These are phyloP conservation scores for Parus major DNA, from an alignment of 2,113 vertebrate species.

Conservation along the genomic window DNA sequence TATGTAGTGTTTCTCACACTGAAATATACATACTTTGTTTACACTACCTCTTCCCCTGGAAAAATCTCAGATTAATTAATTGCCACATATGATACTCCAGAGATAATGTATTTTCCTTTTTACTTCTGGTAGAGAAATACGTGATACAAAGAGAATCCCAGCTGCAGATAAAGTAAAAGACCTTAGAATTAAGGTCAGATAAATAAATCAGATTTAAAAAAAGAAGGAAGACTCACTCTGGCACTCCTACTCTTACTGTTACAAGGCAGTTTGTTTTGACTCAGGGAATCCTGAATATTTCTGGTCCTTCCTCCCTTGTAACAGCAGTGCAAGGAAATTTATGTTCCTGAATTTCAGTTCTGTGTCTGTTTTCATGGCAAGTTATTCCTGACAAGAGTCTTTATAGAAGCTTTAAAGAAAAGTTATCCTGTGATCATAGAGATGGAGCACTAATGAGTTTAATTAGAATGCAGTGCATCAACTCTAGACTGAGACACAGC, in stretches of 20 bases:
- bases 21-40: not conserved
- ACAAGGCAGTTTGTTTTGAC: not conserved
- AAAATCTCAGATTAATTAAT: not conserved
- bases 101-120: not conserved
- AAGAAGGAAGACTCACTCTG: not conserved
- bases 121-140: not conserved
- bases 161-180: not conserved
- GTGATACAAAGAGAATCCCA: not conserved
- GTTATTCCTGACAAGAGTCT: not conserved
- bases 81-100: not conserved
- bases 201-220: not conserved
- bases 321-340: not conserved
- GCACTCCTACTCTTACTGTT: not conserved
- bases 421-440: not conserved
- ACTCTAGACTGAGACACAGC: not conserved
- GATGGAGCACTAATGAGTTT: not conserved
- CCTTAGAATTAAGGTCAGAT: not conserved
- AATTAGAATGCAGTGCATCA: conserved; percentile 21
- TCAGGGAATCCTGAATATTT: not conserved
- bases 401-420: not conserved
- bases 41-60: not conserved
- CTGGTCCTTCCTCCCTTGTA: not conserved
- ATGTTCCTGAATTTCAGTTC: not conserved
- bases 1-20: not conserved
- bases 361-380: not conserved